Percentiles rank a stretch among this genome's conserved stretches.
These are phyloP conservation scores for Platynereis dumerilii DNA, from an alignment of 2,888 invertebrate genomes.

Conservation along the genomic window DNA sequence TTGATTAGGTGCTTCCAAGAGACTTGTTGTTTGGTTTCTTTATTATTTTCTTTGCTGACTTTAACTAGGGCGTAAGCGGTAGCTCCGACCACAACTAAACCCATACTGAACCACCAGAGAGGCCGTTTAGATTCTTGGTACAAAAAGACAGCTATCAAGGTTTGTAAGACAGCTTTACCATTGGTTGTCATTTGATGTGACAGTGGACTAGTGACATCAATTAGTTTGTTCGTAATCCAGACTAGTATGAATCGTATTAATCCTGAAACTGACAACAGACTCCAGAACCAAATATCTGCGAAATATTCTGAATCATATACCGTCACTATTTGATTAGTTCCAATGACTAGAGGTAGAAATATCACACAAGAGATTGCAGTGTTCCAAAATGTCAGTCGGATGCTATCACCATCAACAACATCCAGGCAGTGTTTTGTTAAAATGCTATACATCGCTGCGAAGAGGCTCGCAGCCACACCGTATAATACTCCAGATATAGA, in stretches of 20 bases:
- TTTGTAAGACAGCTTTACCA: constrained; percentile 60
- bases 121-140: constrained; percentile 51
- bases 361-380: constrained; percentile 54
- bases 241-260: constrained; percentile 50
- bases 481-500: constrained; percentile 57
- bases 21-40: too few species aligned
- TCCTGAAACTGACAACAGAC: constrained; percentile 50
- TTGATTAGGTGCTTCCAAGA: too few species aligned
- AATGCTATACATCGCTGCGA: constrained; percentile 59
- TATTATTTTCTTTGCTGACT: constrained; percentile 29
- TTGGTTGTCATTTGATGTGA: constrained; percentile 62
- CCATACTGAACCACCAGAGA: too few species aligned
- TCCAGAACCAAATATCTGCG: constrained; percentile 44
- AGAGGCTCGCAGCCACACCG: constrained; percentile 57
- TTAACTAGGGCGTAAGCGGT: constrained; percentile 49
- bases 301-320: constrained; percentile 34
- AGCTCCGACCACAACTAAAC: constrained; percentile 58
- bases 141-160: constrained; percentile 57
- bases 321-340: constrained; percentile 50
- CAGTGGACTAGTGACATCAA: constrained; percentile 61
- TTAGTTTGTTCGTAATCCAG: constrained; percentile 58
- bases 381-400: constrained; percentile 55
- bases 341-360: constrained; percentile 52
- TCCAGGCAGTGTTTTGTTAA: constrained; percentile 57
- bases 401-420: constrained; percentile 46